Conservation (phyloP, 2,888 invertebrate genomes). For the Pachliopta kotzebuea region DNA sequence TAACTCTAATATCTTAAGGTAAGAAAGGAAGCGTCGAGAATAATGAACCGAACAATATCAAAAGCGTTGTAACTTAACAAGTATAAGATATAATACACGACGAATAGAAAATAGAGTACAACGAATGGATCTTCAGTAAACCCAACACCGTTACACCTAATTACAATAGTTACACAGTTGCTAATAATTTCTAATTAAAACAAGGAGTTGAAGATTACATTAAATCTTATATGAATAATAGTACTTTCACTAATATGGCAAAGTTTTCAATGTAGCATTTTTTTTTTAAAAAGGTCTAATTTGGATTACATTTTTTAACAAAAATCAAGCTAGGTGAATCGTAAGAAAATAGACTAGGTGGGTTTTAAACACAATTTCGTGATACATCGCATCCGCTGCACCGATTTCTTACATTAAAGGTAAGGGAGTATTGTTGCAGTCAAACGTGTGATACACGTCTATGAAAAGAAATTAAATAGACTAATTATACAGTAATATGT, state of each 20-base stretch:
- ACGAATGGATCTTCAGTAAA: conserved; percentile 71
- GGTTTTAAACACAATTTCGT: conserved; percentile 53
- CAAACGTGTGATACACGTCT: conserved; percentile 10
- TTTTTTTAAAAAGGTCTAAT: conserved; percentile 57
- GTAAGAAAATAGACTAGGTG: conserved; percentile 76
- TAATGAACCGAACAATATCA: conserved; percentile 73
- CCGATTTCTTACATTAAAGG: conserved; percentile 7
- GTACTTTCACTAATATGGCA: conserved; percentile 80
- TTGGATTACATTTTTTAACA: conserved; percentile 50
- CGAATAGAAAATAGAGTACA: conserved; percentile 68
- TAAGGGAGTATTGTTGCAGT: conserved; percentile 28
- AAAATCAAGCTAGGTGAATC: conserved; percentile 62
- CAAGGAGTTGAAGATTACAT: conserved; percentile 64
- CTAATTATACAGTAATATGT: conserved; percentile 17
- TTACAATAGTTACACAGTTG: conserved; percentile 74
- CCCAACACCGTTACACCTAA: conserved; percentile 78
- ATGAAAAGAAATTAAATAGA: conserved; percentile 8
- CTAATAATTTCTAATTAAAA: conserved; percentile 58
- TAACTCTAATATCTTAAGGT: conserved; percentile 38
- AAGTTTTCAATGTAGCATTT: conserved; percentile 80
- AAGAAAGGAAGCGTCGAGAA: conserved; percentile 44
- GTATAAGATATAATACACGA: conserved; percentile 66
- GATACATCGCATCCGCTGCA: conserved; percentile 30
- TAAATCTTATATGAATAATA: conserved; percentile 74
- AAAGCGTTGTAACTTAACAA: conserved; percentile 58